These are phyloP conservation scores for Mustelus asterias DNA, from an alignment of 2,113 vertebrate genomes.

Conservation along the genomic window DNA sequence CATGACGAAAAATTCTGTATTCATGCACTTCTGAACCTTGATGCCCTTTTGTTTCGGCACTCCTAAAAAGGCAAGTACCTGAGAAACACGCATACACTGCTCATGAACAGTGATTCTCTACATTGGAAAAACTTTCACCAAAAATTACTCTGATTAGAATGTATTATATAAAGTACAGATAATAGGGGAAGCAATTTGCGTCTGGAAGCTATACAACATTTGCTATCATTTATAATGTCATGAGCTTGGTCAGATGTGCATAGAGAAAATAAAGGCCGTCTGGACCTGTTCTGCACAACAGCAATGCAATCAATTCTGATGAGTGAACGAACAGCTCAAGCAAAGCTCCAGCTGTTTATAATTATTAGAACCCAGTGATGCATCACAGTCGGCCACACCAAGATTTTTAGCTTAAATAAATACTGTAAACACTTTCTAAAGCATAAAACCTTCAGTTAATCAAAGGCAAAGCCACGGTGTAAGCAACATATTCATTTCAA, in stretches of 20 bases:
- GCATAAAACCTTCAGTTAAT: not conserved
- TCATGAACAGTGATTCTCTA: not conserved
- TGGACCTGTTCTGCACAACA: not conserved
- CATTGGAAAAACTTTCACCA: not conserved
- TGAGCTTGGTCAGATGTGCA: not conserved
- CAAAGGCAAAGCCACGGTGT: not conserved
- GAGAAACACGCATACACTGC: not conserved
- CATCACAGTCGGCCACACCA: not conserved
- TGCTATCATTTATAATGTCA: not conserved
- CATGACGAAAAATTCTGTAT: not conserved
- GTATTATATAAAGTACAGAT: not conserved
- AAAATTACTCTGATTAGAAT: not conserved
- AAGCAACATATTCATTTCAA: not conserved
- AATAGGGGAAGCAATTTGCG: not conserved
- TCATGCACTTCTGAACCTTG: not conserved
- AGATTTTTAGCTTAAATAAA: constrained; percentile 18
- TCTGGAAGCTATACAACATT: not conserved
- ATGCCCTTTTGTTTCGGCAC: not conserved
- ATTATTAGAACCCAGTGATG: not conserved
- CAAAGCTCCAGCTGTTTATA: constrained; percentile 22
- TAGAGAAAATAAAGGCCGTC: not conserved
- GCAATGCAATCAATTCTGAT: constrained; percentile 15
- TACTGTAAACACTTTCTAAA: not conserved
- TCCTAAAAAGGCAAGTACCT: not conserved
- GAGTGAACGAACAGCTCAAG: not conserved